Evolutionary conservation across 35 echinoderm and acorn worm genomes (phyloP).

Genomic region (Heliocidaris erythrogramma): DNA sequence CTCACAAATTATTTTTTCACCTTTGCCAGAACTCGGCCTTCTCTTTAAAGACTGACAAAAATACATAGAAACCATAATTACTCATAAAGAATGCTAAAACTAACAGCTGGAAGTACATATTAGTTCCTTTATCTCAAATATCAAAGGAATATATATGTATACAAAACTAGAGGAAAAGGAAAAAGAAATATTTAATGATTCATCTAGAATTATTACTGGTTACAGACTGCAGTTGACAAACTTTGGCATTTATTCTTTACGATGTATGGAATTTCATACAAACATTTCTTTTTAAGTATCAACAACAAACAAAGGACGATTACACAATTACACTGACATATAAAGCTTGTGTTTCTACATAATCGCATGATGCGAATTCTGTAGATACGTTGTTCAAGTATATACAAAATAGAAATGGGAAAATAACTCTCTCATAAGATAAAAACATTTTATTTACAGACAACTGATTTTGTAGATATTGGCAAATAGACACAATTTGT

Average conservation of each 20-base stretch:
- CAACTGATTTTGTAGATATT: background rate
- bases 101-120: background rate
- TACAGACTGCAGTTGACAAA: background rate
- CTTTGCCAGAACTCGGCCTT: no score
- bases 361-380: background rate
- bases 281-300: background rate
- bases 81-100: background rate
- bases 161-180: background rate
- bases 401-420: background rate
- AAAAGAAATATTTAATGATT: background rate
- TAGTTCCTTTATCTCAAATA: background rate
- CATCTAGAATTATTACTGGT: background rate
- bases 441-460: background rate
- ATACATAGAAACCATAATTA: no score
- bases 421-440: background rate
- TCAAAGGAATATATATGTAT: background rate
- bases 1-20: no score
- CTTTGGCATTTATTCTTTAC: background rate
- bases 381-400: background rate
- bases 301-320: background rate
- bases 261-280: background rate
- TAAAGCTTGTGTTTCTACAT: background rate
- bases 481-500: background rate
- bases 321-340: background rate
- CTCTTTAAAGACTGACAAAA: no score